Percentiles rank a stretch among this genome's conserved stretches.
These are phyloP conservation scores for Drosophila miranda DNA, from an alignment of 1,140 invertebrate genomes.

Conservation along the genomic window DNA sequence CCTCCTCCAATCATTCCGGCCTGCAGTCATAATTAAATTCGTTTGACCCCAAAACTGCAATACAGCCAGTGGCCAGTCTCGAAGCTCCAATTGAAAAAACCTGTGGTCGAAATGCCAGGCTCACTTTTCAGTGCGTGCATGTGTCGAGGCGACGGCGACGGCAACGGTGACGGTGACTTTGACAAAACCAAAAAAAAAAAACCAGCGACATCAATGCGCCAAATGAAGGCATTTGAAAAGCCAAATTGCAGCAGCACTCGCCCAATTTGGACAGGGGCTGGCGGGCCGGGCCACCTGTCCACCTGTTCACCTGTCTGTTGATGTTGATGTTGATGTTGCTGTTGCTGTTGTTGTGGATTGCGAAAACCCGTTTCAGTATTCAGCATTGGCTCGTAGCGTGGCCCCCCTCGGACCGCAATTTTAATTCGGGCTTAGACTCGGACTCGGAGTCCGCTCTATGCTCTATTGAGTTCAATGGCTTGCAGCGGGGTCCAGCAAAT, in stretches of 20 bases:
- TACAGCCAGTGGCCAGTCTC: background rate
- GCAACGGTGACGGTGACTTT: background rate
- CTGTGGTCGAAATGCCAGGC: constrained; percentile 18
- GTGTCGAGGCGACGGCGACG: background rate
- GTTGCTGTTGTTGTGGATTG: constrained; percentile 15
- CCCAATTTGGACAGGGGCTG: constrained; percentile 58
- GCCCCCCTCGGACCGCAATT: background rate
- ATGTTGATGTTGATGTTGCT: constrained; percentile 1
- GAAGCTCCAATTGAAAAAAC: background rate
- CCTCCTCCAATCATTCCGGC: constrained; percentile 12
- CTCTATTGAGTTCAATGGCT: constrained; percentile 65
- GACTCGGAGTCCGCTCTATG: no score
- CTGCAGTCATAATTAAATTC: constrained; percentile 43
- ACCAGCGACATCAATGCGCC: constrained; percentile 33
- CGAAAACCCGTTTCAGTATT: constrained; percentile 54
- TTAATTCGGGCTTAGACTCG: no score
- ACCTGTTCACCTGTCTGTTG: constrained; percentile 4
- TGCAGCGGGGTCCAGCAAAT: constrained; percentile 42
- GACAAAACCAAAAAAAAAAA: constrained; percentile 6
- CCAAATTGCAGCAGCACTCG: constrained; percentile 33
- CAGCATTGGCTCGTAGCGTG: background rate
- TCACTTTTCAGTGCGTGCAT: constrained; percentile 37
- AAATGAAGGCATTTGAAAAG: constrained; percentile 56
- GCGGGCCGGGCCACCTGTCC: constrained; percentile 6
- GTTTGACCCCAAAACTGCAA: constrained; percentile 18